Conservation (phyloP, 2,888 invertebrate genomes). For the Drosophila austrosaltans region DNA sequence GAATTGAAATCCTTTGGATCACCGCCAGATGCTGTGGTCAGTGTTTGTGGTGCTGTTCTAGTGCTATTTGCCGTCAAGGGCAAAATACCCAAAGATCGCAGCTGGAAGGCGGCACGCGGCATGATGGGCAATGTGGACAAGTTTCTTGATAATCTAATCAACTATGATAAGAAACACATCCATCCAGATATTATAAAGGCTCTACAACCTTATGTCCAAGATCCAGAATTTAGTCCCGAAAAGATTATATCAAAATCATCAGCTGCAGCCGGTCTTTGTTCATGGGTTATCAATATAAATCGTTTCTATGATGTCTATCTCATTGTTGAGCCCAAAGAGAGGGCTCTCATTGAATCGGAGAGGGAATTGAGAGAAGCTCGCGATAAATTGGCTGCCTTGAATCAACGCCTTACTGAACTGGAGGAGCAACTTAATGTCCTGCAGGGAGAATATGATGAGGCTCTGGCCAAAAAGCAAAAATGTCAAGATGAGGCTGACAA, state of each 20-base stretch:
- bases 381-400: slow-evolving; percentile 90
- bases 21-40: slow-evolving; percentile 94
- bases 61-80: slow-evolving; percentile 92
- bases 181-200: slow-evolving; percentile 94
- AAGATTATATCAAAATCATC: slow-evolving; percentile 93
- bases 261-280: slow-evolving; percentile 96
- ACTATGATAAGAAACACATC: slow-evolving; percentile 97
- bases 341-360: slow-evolving; percentile 93
- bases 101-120: slow-evolving; percentile 95
- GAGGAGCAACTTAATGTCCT: slow-evolving; percentile 91
- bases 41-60: slow-evolving; percentile 93
- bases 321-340: slow-evolving; percentile 95
- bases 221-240: slow-evolving; percentile 92
- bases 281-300: slow-evolving; percentile 97
- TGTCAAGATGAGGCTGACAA: slow-evolving; percentile 97
- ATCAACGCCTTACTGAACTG: slow-evolving; percentile 87
- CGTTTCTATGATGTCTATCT: slow-evolving; percentile 95
- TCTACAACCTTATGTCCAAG: slow-evolving; percentile 84
- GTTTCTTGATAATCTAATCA: slow-evolving; percentile 91
- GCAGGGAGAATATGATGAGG: slow-evolving; percentile 93
- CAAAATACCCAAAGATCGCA: slow-evolving; percentile 94
- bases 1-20: slow-evolving; percentile 97
- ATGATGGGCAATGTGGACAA: slow-evolving; percentile 96
- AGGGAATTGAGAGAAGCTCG: slow-evolving; percentile 92
- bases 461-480: slow-evolving; percentile 92